These are phyloP conservation scores for Tragelaphus buxtoni DNA, from an alignment of 2,113 vertebrate species.

Conservation along the genomic window DNA sequence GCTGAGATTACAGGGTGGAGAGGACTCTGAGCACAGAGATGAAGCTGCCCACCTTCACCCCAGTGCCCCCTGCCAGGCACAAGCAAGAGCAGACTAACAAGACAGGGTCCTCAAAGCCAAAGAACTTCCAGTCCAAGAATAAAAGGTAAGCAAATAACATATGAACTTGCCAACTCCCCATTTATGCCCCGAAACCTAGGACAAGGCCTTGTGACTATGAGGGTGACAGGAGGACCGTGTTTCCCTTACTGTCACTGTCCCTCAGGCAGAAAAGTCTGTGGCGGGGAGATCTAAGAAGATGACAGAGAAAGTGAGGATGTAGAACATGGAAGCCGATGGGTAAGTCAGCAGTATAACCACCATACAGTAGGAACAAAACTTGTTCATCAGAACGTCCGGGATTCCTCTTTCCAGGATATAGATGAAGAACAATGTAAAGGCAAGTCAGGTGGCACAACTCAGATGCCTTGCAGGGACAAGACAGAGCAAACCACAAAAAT, in stretches of 20 bases:
- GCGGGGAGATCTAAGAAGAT: not conserved
- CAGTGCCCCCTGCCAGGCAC: not conserved
- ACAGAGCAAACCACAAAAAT: not conserved
- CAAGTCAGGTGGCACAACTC: not conserved
- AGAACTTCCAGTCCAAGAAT: not conserved
- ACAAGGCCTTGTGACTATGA: not conserved
- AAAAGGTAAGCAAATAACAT: not conserved
- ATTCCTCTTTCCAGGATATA: slow-evolving; percentile 13
- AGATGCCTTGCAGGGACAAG: not conserved
- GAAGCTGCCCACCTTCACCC: not conserved
- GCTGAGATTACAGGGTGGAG: not conserved
- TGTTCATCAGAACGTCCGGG: not conserved
- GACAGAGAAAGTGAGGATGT: not conserved
- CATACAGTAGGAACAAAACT: not conserved
- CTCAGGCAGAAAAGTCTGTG: not conserved
- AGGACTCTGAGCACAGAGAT: not conserved
- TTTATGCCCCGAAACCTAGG: not conserved
- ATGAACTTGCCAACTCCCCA: not conserved
- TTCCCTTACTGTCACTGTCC: not conserved
- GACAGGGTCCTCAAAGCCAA: not conserved
- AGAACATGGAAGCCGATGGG: not conserved
- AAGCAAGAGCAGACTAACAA: not conserved
- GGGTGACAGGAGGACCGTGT: not conserved
- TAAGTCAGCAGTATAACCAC: not conserved
- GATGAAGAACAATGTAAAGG: not conserved